Conservation (phyloP, 2,888 invertebrate species). For the Ornithoptera alexandrae region DNA sequence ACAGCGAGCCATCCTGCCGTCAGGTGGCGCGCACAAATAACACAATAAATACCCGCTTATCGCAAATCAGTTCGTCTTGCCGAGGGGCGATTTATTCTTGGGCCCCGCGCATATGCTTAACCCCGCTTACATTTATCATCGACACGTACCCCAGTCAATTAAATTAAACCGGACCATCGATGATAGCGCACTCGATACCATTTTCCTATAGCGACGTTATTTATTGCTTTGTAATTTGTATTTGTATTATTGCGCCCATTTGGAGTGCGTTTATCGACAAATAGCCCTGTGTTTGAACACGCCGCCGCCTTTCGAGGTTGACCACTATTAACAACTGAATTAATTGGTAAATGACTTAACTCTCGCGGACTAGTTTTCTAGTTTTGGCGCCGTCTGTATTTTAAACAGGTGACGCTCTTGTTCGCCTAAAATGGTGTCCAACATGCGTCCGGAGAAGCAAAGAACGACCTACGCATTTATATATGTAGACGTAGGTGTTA, state of each 20-base stretch:
- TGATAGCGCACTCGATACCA: conserved; percentile 65
- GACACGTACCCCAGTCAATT: conserved; percentile 72
- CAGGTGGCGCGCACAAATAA: conserved; percentile 70
- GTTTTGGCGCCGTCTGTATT: conserved; percentile 28
- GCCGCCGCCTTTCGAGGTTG: conserved; percentile 35
- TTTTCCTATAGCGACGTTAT: conserved; percentile 63
- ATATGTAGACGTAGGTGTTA: conserved; percentile 26
- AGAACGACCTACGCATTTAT: conserved; percentile 23
- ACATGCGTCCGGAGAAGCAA: conserved; percentile 11
- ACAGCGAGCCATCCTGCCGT: conserved; percentile 42
- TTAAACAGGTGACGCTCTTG: conserved; percentile 25
- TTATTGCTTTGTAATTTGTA: conserved; percentile 67
- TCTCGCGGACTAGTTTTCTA: conserved; percentile 20
- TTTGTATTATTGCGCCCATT: conserved; percentile 57
- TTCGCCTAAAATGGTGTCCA: conserved; percentile 19
- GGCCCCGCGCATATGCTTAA: conserved; percentile 69
- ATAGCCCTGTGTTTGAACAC: conserved; percentile 44
- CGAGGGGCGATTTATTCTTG: conserved; percentile 74
- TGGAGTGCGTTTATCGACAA: conserved; percentile 50
- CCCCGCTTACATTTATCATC: conserved; percentile 75
- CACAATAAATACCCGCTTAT: conserved; percentile 77
- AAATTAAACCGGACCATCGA: conserved; percentile 73
- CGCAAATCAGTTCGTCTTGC: conserved; percentile 76
- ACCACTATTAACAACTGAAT: conserved; percentile 29
- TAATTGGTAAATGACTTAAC: conserved; percentile 29